Evolutionary conservation across 2,797 vertebrate species (phyloP).

Genomic region (Sebastes jordani): DNA sequence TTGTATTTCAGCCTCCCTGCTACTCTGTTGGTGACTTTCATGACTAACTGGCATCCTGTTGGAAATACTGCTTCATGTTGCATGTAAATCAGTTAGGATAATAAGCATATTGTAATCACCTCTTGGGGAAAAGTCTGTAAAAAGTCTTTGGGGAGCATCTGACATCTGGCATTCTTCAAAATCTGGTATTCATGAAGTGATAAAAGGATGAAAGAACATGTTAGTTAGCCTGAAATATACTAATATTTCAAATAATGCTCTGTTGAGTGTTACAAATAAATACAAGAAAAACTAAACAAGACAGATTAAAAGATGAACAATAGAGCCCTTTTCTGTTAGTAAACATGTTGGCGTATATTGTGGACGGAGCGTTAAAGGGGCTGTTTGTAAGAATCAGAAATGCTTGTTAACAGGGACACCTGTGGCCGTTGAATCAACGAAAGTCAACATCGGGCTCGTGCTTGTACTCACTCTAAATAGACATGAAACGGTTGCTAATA

Average conservation of each 20-base stretch:
- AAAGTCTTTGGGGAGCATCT: constrained; percentile 58
- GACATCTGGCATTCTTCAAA: neutral
- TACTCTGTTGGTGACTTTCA: no score
- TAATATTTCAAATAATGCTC: neutral
- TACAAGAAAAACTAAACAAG: neutral
- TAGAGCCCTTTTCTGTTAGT: no score
- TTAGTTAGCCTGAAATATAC: neutral
- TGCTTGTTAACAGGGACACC: no score
- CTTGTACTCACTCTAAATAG: no score
- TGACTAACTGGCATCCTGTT: no score
- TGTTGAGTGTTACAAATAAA: neutral
- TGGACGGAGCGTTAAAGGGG: no score
- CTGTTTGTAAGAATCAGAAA: no score
- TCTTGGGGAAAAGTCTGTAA: constrained; percentile 35
- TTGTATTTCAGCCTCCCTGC: neutral
- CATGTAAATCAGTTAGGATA: neutral
- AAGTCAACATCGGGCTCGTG: no score
- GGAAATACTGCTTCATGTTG: neutral
- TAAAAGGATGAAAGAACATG: neutral
- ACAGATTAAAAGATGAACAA: neutral
- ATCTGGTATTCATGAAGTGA: constrained; percentile 47
- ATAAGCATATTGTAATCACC: constrained; percentile 47
- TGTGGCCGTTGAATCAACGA: no score
- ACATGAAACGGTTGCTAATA: no score
- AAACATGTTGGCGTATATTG: no score